These are phyloP conservation scores for Cladopsammia gracilis DNA, from an alignment of 64 coral and sea anemone species.

Conservation along the genomic window DNA sequence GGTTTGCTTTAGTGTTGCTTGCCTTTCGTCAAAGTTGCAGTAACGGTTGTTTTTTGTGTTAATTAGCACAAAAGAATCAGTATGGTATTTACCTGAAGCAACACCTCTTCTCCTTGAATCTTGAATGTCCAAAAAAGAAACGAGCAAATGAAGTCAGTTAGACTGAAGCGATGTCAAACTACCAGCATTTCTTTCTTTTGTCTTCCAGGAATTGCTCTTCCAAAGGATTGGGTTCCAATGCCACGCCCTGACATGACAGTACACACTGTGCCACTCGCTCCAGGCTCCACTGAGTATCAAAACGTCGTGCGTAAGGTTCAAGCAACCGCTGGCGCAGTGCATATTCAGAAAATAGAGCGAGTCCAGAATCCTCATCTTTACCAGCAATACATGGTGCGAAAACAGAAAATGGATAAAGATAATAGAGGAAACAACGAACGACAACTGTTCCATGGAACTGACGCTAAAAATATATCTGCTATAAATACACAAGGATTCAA, in stretches of 20 bases:
- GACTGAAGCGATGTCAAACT: no score
- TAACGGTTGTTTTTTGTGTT: no score
- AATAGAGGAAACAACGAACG: conserved; percentile 8
- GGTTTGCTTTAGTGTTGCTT: no score
- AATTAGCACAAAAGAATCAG: no score
- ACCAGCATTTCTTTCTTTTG: neutral
- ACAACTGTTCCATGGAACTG: conserved; percentile 15
- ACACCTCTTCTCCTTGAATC: no score
- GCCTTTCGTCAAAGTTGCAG: no score
- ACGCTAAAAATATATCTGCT: neutral
- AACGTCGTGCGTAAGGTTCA: neutral
- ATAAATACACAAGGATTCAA: conserved; percentile 27
- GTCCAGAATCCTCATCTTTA: conserved; percentile 70
- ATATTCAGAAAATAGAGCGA: conserved; percentile 40
- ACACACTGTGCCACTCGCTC: neutral
- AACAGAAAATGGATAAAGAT: conserved; percentile 61
- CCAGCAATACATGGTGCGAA: conserved; percentile 20
- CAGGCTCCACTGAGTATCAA: neutral
- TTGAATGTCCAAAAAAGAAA: no score
- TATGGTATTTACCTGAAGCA: no score
- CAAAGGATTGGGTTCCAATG: neutral
- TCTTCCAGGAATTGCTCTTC: conserved; percentile 11
- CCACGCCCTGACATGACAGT: neutral
- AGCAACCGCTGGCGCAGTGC: neutral
- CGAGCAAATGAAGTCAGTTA: no score